phyloP scores from a whole-genome alignment of 2,113 vertebrate species.

The Rhea americana region DNA sequence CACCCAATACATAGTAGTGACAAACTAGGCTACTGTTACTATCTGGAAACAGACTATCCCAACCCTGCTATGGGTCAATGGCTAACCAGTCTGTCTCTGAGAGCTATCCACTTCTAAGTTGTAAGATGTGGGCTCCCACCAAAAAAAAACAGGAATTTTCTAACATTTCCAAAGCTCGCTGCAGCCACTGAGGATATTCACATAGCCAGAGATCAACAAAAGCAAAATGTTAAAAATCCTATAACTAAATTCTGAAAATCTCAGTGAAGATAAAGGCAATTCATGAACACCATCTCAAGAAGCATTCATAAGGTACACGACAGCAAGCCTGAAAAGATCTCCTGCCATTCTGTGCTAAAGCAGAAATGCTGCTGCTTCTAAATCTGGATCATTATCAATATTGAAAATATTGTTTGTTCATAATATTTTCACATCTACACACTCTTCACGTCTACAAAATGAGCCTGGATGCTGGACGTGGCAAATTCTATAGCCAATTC shows the following conservation, averaged over 20 bases:
- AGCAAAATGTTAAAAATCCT: not conserved
- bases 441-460: not conserved
- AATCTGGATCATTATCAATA: not conserved
- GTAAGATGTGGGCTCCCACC: not conserved
- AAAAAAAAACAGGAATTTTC: not conserved
- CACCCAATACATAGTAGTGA: not conserved
- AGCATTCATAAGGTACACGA: not conserved
- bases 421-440: too few relatives aligned
- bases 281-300: not conserved
- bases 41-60: not conserved
- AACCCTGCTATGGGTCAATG: not conserved
- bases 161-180: not conserved
- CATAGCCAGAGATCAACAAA: not conserved
- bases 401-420: too few relatives aligned
- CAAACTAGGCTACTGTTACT: not conserved
- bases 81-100: not conserved
- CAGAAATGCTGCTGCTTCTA: not conserved
- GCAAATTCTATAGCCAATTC: not conserved
- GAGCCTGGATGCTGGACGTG: fast-evolving
- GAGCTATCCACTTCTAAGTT: not conserved
- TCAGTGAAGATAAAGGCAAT: not conserved
- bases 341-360: not conserved
- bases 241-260: not conserved
- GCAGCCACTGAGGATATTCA: not conserved
- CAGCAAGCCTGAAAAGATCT: not conserved